Evolutionary conservation across 1,140 invertebrate genomes (phyloP), one percentile per base, ranked within the genome.

Genomic region (Magallana ariakensis): DNA sequence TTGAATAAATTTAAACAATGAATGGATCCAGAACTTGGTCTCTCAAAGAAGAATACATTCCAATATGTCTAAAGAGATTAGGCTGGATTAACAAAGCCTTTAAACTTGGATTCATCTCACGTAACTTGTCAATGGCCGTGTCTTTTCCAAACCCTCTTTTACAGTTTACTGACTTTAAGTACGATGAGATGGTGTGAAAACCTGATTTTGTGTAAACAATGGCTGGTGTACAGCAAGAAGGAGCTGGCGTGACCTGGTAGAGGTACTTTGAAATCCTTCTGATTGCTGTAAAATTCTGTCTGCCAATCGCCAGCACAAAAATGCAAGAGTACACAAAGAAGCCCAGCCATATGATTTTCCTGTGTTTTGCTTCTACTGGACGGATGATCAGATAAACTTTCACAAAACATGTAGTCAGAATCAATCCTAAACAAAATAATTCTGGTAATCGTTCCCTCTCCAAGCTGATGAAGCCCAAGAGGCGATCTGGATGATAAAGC

Each of bases 141-240:
- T 93, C 92, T 82, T 92, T 93, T 22, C 87, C 91, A 81, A 87
- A 91, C 3, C 66, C 85, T 0, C 80, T 81, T 53, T 89, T 91
- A 85, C 92, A 92, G 33, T 10, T 86, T 6, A 90, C 89, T 10
- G 70, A 81, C 19, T 83, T 83, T 22, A 93, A 57, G 80, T 90
- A 90, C 5, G 84, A 60, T 15, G 88, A 66, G 22, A 92, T 70
- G 16, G 82, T 66, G 1, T 57, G n/a, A 54, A 89, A 91, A 10
- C 91, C 90, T 16, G 87, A 16, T 16, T 86, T 86, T n/a, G 92
- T 87, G 80, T 89, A 93, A 11, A 93, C 75, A 60, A 92, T 90
- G 54, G 92, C 92, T 2, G 91, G 92, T 8, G 92, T 93, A 85
- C 92, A 93, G 58, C 92, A 93, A 33, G 91, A 90, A 16, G 92